These are phyloP conservation scores for Actinostola sp. DNA, from an alignment of 92 coral and sea anemone genomes.

Conservation along the genomic window DNA sequence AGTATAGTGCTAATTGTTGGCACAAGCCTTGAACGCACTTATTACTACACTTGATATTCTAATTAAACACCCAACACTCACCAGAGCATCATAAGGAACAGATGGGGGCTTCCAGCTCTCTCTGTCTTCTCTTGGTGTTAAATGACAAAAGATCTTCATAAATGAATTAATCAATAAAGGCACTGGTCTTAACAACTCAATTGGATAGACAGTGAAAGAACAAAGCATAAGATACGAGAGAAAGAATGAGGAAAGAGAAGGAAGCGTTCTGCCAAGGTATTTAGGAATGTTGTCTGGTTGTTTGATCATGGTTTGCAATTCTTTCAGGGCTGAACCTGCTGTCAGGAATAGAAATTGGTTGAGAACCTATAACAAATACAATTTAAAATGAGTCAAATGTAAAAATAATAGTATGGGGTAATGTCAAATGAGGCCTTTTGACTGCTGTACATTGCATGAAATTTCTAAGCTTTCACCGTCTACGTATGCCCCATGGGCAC, in stretches of 20 bases:
- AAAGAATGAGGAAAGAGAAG: constrained; percentile 89
- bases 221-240: constrained; percentile 82
- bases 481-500: too few relatives aligned
- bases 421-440: too few relatives aligned
- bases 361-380: constrained; percentile 63
- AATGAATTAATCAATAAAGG: constrained; percentile 67
- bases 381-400: too few relatives aligned
- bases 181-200: constrained; percentile 77
- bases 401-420: too few relatives aligned
- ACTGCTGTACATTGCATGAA: too few relatives aligned
- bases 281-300: constrained; percentile 73
- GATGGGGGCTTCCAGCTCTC: constrained; percentile 89
- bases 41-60: too few relatives aligned
- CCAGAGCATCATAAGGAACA: constrained; percentile 73
- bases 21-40: too few relatives aligned
- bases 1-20: too few relatives aligned
- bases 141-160: constrained; percentile 67
- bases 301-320: constrained; percentile 54
- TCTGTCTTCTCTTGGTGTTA: constrained; percentile 77
- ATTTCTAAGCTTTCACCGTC: too few relatives aligned
- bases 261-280: constrained; percentile 75
- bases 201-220: constrained; percentile 64
- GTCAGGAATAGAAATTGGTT: constrained; percentile 87
- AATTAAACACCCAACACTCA: constrained; percentile 10
- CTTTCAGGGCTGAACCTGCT: constrained; percentile 69